These are phyloP conservation scores for Prunella fulvescens DNA, from an alignment of 2,113 vertebrate genomes.

Conservation along the genomic window DNA sequence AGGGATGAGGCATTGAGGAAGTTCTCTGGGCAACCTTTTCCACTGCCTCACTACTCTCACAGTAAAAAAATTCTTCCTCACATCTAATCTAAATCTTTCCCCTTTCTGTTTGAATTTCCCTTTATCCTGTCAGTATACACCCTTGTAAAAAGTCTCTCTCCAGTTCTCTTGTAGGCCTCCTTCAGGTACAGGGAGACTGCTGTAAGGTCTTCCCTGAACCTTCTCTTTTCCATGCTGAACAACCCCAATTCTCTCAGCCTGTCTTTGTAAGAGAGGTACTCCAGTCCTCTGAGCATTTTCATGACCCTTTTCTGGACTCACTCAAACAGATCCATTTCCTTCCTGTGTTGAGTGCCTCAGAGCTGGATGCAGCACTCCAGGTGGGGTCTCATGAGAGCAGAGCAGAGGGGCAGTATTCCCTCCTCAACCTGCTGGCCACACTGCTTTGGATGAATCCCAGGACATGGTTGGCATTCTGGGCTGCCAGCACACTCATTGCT, in stretches of 20 bases:
- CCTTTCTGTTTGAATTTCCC: background rate
- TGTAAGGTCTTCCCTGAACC: background rate
- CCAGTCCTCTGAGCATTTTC: background rate
- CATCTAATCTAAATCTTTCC: background rate
- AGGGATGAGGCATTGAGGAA: background rate
- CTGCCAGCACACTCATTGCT: background rate
- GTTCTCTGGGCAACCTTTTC: background rate
- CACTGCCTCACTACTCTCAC: background rate
- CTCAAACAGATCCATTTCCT: background rate
- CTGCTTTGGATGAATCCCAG: background rate
- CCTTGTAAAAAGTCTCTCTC: background rate
- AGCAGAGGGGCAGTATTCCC: background rate
- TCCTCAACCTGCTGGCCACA: accelerated
- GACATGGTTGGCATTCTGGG: background rate
- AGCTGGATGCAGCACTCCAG: background rate
- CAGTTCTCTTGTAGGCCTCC: background rate
- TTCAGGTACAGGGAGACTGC: background rate
- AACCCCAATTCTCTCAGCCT: background rate
- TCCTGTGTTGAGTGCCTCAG: background rate
- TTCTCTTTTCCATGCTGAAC: background rate
- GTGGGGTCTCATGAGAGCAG: background rate
- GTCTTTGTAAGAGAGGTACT: background rate
- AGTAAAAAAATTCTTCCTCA: background rate
- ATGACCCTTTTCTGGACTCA: background rate
- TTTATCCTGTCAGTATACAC: background rate